Conservation (phyloP, 2,113 vertebrate species). For the Melanotaenia duboulayi region DNA sequence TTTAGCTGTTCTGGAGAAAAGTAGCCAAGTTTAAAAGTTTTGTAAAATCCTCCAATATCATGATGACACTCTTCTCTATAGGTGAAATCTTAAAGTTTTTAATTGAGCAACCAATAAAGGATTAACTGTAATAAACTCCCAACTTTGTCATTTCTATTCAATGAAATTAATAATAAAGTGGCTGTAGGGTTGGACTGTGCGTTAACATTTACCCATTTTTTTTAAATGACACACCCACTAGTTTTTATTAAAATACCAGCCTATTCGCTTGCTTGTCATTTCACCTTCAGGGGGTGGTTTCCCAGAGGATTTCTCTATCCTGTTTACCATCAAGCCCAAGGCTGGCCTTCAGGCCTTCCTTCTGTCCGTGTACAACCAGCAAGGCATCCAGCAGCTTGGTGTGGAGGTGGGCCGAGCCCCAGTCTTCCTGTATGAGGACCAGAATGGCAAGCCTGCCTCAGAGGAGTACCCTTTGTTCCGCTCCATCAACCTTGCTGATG, state of each 20-base stretch:
- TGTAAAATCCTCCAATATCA: too few species aligned
- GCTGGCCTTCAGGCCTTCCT: slow-evolving; percentile 94
- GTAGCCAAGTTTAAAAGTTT: too few species aligned
- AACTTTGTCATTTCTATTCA: neutral
- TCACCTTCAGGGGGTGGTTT: slow-evolving; percentile 86
- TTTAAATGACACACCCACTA: neutral
- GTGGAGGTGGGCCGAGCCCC: slow-evolving; percentile 95
- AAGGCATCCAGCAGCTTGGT: slow-evolving; percentile 95
- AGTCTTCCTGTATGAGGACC: slow-evolving; percentile 95
- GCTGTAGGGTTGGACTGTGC: neutral
- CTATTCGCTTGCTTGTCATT: slow-evolving; percentile 20
- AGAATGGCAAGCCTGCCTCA: slow-evolving; percentile 91
- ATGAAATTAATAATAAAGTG: slow-evolving; percentile 1
- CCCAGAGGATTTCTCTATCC: slow-evolving; percentile 96
- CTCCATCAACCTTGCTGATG: slow-evolving; percentile 93
- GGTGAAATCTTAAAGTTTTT: too few species aligned
- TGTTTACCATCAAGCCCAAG: slow-evolving; percentile 96
- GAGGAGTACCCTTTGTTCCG: slow-evolving; percentile 96
- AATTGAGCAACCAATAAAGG: too few species aligned
- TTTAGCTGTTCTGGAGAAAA: too few species aligned
- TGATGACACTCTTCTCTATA: too few species aligned
- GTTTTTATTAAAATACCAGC: slow-evolving; percentile 10
- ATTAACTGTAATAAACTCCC: neutral
- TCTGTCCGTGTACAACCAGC: slow-evolving; percentile 93
- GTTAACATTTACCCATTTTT: neutral